Evolutionary conservation across 1,140 invertebrate species (phyloP).

Genomic region (Yoshiicerus persimilis): DNA sequence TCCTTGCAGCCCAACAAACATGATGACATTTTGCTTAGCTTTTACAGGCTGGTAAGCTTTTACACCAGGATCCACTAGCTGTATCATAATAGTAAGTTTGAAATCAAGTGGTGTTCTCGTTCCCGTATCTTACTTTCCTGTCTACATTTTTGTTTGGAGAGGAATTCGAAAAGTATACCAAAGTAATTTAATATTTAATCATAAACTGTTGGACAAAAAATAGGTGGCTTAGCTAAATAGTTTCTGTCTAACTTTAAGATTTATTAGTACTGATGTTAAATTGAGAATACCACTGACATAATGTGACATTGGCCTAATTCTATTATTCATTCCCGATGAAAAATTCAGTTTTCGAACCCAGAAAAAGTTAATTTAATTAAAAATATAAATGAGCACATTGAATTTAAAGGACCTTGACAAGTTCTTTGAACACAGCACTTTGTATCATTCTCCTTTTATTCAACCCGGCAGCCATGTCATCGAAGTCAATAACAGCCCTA

Average conservation of each 20-base stretch:
- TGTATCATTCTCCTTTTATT: conserved; percentile 99
- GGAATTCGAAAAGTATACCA: too few relatives aligned
- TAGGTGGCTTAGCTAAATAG: too few relatives aligned
- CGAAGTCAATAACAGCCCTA: conserved; percentile 95
- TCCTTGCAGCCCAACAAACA: conserved; percentile 99
- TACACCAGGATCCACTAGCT: conserved; percentile 97
- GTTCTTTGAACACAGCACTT: conserved; percentile 96
- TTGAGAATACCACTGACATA: too few relatives aligned
- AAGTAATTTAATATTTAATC: too few relatives aligned
- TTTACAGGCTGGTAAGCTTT: conserved; percentile 96
- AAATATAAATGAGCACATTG: too few relatives aligned
- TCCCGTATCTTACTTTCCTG: neutral
- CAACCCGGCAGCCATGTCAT: conserved; percentile 98
- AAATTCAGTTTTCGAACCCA: neutral
- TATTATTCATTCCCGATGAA: neutral
- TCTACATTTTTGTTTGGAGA: too few relatives aligned
- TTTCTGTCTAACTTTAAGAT: too few relatives aligned
- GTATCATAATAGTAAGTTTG: conserved; percentile 12
- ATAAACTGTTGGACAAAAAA: too few relatives aligned
- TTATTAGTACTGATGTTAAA: too few relatives aligned
- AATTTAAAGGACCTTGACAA: conserved; percentile 86
- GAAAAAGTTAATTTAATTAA: conserved; percentile 44
- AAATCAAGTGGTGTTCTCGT: neutral
- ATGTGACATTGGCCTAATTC: too few relatives aligned
- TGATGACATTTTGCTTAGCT: conserved; percentile 93